These are phyloP conservation scores for Ptilorrhoa leucosticta DNA, from an alignment of 2,113 vertebrate genomes.

Conservation along the genomic window DNA sequence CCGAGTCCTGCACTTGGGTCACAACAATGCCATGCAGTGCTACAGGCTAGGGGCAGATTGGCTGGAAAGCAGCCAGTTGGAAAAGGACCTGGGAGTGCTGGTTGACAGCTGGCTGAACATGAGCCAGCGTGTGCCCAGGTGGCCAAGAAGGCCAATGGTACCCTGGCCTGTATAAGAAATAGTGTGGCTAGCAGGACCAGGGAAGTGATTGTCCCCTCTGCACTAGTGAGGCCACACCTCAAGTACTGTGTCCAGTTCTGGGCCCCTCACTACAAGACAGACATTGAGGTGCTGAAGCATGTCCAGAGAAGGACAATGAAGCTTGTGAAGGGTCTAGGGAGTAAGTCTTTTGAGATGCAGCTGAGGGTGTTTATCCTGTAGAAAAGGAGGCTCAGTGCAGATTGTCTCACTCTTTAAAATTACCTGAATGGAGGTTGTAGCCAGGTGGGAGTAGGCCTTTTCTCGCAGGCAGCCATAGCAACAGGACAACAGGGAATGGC, in stretches of 20 bases:
- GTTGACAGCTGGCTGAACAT: not conserved
- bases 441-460: too few relatives aligned
- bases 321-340: not conserved
- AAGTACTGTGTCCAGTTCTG: not conserved
- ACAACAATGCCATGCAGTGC: not conserved
- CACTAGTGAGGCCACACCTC: not conserved
- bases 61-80: not conserved
- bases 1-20: not conserved
- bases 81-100: not conserved
- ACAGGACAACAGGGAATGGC: too few relatives aligned
- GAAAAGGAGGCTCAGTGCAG: too few relatives aligned
- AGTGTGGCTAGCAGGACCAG: not conserved
- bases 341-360: not conserved
- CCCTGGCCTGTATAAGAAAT: not conserved
- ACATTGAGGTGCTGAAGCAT: too few relatives aligned
- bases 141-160: not conserved
- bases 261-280: not conserved
- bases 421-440: too few relatives aligned
- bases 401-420: too few relatives aligned
- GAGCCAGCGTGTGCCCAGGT: not conserved
- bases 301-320: too few relatives aligned
- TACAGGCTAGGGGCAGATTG: not conserved
- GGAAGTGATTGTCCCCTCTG: not conserved
- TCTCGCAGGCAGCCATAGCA: too few relatives aligned
- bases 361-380: too few relatives aligned